phyloP scores from a whole-genome alignment of 2,888 invertebrate genomes.

The Drosophila affinis region DNA sequence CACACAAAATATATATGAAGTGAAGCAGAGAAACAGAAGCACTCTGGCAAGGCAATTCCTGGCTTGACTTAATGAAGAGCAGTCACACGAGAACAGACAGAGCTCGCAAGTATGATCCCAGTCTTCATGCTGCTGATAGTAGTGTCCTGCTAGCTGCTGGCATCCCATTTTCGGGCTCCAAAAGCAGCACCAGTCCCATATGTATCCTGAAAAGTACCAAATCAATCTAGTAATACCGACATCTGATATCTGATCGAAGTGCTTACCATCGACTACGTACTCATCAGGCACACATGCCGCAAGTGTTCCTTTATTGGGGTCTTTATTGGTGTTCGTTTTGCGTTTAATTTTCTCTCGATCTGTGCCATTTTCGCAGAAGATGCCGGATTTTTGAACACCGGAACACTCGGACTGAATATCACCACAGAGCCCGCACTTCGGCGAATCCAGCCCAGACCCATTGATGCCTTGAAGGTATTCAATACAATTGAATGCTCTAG shows the following conservation, averaged over 20 bases:
- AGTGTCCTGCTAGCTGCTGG: constrained; percentile 11
- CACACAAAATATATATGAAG: neutral
- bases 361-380: neutral
- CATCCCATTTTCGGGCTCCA: constrained; percentile 15
- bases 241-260: neutral
- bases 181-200: constrained; percentile 7
- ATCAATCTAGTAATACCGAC: neutral
- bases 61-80: neutral
- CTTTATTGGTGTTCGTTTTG: too few species aligned
- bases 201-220: neutral
- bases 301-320: neutral
- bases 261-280: neutral
- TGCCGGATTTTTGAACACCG: neutral
- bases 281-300: neutral
- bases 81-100: constrained; percentile 15
- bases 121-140: constrained; percentile 8
- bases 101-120: constrained; percentile 14
- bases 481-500: neutral
- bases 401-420: neutral
- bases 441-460: neutral
- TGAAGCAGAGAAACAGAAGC: neutral
- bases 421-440: neutral
- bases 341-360: neutral
- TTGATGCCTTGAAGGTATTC: neutral
- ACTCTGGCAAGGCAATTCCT: neutral